Evolutionary conservation across 2,888 invertebrate genomes (phyloP), one percentile per base, ranked within the genome.

Genomic region (Ephialtes manifestator): DNA sequence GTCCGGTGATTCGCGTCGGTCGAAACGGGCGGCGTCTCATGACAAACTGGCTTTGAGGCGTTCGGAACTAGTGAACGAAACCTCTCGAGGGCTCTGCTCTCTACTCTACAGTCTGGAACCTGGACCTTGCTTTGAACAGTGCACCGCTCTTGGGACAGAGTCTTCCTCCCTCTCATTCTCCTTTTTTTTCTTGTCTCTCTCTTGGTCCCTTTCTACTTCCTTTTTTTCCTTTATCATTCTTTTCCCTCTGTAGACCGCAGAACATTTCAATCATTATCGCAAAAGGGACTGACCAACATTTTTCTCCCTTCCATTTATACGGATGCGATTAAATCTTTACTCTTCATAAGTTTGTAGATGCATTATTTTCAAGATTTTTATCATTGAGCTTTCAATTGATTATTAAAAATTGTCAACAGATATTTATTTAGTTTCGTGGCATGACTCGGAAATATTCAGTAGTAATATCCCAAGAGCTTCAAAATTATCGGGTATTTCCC

Each of bases 31-130:
- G 84, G 86, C 87, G 88, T 87, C 86, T 89, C 87, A 88, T 88
- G 87, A 89, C 87, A 89, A 91, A 90, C 91, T 90, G 89, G 87
- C 90, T 89, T 83, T 87, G 86, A 84, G 86, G 77, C 81, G 83
- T 85, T 81, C 82, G 83, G 75, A 75, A 84, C 60, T 76, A 71
- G 84, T 82, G 82, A 87, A 86, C 87, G 83, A 87, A 88, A 88
- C 87, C 85, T 72, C 86, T 75, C 81, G 87, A 81, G 77, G 82
- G 72, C 68, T 77, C 65, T 77, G 43, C 46, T 67, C 67, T 39
- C 20, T 0, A 24, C 20, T 67, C 13, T 51, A 31, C 68, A 53
- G 51, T 51, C 71, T 63, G 55, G 31, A 46, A 24, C 48, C 65
- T 46, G 55, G 46, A 79, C 58, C 48, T 53, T 51, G 76, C 78